Percentiles rank a stretch among this genome's conserved stretches.
These are phyloP conservation scores for Pipistrellus kuhlii DNA, from an alignment of 2,797 vertebrate genomes.

Conservation along the genomic window DNA sequence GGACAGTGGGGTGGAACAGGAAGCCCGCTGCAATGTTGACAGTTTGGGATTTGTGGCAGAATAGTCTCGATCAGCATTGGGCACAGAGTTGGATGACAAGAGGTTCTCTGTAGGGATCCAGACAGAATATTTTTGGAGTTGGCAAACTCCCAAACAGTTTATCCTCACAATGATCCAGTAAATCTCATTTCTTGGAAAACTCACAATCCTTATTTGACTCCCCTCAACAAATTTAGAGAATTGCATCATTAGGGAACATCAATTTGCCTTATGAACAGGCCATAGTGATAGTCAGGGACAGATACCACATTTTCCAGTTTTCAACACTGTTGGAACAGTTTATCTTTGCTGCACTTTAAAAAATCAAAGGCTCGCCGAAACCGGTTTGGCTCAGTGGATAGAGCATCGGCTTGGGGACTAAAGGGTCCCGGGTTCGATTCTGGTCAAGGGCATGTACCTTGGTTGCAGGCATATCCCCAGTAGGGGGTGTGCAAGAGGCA, in stretches of 20 bases:
- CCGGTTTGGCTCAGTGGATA: too few species aligned
- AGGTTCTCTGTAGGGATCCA: slow-evolving; percentile 86
- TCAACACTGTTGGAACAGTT: neutral
- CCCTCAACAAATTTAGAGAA: neutral
- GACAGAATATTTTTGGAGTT: slow-evolving; percentile 72
- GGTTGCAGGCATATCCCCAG: too few species aligned
- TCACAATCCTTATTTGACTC: slow-evolving; percentile 39
- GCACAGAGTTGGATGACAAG: slow-evolving; percentile 83
- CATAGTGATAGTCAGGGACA: neutral
- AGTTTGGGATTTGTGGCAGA: slow-evolving; percentile 87
- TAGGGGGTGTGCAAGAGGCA: too few species aligned
- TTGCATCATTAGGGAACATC: neutral
- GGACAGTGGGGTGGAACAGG: slow-evolving; percentile 90
- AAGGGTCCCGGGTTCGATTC: too few species aligned
- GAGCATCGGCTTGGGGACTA: too few species aligned
- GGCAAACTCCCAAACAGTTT: neutral
- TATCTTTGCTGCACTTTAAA: neutral
- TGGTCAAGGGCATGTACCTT: too few species aligned
- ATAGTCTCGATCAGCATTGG: slow-evolving; percentile 86
- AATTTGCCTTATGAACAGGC: neutral
- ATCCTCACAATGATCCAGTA: neutral
- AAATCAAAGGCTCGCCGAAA: neutral
- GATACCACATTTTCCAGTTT: neutral
- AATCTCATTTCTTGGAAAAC: slow-evolving; percentile 33
- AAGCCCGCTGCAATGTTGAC: slow-evolving; percentile 87